Percentiles rank a stretch among this genome's conserved stretches.
phyloP scores from a whole-genome alignment of 2,888 invertebrate genomes.

The Amitus sp. region DNA sequence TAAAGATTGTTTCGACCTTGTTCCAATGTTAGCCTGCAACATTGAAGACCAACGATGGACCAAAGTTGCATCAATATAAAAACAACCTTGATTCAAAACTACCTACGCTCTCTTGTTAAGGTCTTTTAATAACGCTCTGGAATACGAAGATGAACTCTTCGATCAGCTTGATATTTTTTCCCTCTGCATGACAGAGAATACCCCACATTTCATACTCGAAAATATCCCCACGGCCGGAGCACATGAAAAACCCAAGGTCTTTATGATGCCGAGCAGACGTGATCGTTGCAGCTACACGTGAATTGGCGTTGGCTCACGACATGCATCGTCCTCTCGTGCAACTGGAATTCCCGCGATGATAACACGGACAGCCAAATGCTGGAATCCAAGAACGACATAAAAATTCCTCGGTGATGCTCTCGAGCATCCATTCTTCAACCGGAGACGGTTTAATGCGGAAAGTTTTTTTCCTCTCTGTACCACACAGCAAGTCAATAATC shows the following conservation, averaged over 20 bases:
- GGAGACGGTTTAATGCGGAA: slow-evolving; percentile 45
- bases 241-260: background rate
- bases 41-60: too few relatives aligned
- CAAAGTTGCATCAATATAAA: too few relatives aligned
- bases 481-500: slow-evolving; percentile 4
- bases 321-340: background rate
- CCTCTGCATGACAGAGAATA: slow-evolving; percentile 7
- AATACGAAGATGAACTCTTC: background rate
- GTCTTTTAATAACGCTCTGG: background rate
- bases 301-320: background rate
- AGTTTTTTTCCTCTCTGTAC: slow-evolving; percentile 26
- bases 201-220: slow-evolving; percentile 16
- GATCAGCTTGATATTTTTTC: background rate
- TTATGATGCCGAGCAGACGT: slow-evolving; percentile 7
- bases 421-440: slow-evolving; percentile 33
- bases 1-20: too few relatives aligned
- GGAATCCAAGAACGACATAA: slow-evolving; percentile 32
- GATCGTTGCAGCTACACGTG: background rate
- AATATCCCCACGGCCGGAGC: background rate
- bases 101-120: background rate
- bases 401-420: slow-evolving; percentile 42
- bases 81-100: too few relatives aligned
- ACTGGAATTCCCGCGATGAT: slow-evolving; percentile 1
- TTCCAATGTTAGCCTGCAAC: too few relatives aligned
- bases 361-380: slow-evolving; percentile 8